These are phyloP conservation scores for Phrynocephalus guinanensis DNA, from an alignment of 2,797 vertebrate genomes.

Conservation along the genomic window DNA sequence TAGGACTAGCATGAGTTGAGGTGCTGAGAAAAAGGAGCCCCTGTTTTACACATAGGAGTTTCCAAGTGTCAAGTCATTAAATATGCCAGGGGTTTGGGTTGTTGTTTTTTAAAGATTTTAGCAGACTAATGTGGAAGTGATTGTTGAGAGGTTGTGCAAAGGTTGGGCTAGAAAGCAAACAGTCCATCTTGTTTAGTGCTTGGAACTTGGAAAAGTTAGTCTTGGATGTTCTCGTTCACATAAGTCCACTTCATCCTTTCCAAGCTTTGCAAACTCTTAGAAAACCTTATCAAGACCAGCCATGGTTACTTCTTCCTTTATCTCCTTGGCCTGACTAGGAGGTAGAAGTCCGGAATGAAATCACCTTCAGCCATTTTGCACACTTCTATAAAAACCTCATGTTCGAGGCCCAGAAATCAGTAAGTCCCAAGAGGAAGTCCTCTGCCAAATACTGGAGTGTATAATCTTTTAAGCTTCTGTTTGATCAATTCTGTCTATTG, in stretches of 20 bases:
- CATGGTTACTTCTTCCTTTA: neutral
- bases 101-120: neutral
- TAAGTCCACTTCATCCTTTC: no score
- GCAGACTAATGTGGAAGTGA: neutral
- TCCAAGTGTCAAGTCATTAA: neutral
- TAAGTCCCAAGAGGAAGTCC: constrained; percentile 66
- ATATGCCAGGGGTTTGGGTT: neutral
- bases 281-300: neutral
- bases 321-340: constrained; percentile 74
- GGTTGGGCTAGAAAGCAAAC: no score
- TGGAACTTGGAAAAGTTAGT: no score
- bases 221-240: no score
- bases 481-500: neutral
- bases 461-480: neutral
- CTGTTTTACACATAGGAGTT: neutral
- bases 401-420: constrained; percentile 88
- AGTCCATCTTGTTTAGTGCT: no score
- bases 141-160: neutral
- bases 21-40: neutral
- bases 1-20: neutral
- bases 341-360: constrained; percentile 84
- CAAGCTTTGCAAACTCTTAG: neutral
- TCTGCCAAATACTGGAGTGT: rapidly evolving
- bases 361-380: constrained; percentile 84
- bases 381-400: constrained; percentile 90